These are phyloP conservation scores for Turnix velox DNA, from an alignment of 2,113 vertebrate species.

Conservation along the genomic window DNA sequence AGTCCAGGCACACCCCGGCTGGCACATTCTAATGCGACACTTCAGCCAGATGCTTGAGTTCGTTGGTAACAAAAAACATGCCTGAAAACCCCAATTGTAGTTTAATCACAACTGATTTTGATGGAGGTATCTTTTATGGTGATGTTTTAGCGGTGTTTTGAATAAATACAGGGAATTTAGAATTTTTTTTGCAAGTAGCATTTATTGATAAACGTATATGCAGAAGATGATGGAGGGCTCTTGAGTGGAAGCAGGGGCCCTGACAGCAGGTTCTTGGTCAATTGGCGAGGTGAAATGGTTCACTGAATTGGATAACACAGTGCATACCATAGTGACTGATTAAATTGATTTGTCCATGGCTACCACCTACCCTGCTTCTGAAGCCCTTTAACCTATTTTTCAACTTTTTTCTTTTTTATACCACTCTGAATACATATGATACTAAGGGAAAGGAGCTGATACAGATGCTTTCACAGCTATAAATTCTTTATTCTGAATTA, in stretches of 20 bases:
- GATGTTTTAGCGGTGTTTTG: not conserved
- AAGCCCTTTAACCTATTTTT: conserved; percentile 48
- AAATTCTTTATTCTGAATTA: not conserved
- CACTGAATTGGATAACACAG: conserved; percentile 62
- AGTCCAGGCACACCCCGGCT: not conserved
- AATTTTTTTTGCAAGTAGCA: not conserved
- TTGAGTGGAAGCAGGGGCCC: conserved; percentile 24
- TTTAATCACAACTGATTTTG: not conserved
- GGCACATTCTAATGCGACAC: conserved; percentile 12
- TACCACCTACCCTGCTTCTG: conserved; percentile 3
- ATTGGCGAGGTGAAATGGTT: conserved; percentile 53
- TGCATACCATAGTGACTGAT: conserved; percentile 61
- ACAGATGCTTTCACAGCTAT: not conserved
- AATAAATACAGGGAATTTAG: not conserved
- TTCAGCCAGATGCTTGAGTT: not conserved
- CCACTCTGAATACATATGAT: not conserved
- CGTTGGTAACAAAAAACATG: not conserved
- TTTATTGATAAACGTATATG: not conserved
- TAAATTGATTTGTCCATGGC: conserved; percentile 50
- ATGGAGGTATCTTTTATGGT: not conserved
- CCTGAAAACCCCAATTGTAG: not conserved
- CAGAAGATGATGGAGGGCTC: not conserved
- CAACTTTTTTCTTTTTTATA: not conserved
- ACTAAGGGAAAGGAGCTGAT: not conserved
- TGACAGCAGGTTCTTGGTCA: conserved; percentile 51